Conservation (phyloP, 2,113 vertebrate species). For the Amblyopsis rosae region DNA sequence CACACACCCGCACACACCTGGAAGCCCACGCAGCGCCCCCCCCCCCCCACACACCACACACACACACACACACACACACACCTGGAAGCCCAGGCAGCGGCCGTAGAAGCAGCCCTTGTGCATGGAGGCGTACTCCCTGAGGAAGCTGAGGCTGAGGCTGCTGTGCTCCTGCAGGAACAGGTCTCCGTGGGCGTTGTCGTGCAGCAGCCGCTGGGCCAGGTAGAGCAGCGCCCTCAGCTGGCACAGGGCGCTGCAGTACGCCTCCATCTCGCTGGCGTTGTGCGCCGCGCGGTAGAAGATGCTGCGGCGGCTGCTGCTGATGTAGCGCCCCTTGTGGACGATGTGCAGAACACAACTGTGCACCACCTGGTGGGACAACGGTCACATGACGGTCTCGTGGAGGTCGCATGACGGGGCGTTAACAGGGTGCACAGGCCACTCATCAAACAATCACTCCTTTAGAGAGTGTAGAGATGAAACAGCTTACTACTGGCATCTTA, state of each 20-base stretch:
- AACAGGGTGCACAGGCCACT: too few species aligned
- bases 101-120: conserved; percentile 94
- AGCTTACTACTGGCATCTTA: too few species aligned
- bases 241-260: conserved; percentile 85
- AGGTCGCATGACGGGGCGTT: too few species aligned
- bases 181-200: conserved; percentile 80
- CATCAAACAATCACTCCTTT: too few species aligned
- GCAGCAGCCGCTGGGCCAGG: conserved; percentile 84
- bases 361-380: conserved; percentile 73
- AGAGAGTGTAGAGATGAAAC: too few species aligned
- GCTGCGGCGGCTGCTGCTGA: conserved; percentile 84
- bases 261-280: conserved; percentile 87
- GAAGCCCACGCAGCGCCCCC: conserved; percentile 91
- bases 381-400: too few species aligned
- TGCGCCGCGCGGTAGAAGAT: conserved; percentile 88
- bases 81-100: conserved; percentile 92
- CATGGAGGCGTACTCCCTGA: conserved; percentile 86
- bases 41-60: too few species aligned
- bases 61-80: too few species aligned
- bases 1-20: conserved; percentile 80
- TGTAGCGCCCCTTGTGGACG: conserved; percentile 88
- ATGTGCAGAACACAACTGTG: conserved; percentile 88
- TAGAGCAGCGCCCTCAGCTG: conserved; percentile 88
- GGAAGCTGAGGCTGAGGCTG: conserved; percentile 82
- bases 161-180: conserved; percentile 86